These are phyloP conservation scores for Urocyon cinereoargenteus DNA, from an alignment of 2,797 vertebrate genomes.

Conservation along the genomic window DNA sequence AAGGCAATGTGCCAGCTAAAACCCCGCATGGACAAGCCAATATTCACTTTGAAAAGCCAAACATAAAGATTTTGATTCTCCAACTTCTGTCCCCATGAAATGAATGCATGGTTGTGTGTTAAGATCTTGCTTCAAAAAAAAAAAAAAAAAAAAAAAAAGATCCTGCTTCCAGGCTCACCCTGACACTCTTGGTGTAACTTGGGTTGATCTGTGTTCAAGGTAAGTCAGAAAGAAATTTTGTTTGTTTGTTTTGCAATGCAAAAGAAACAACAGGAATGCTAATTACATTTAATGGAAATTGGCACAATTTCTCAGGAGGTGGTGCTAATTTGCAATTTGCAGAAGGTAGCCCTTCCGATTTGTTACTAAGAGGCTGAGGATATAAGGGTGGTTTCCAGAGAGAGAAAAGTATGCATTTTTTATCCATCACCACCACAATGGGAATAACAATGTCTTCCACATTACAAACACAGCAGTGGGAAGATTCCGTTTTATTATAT, in stretches of 20 bases:
- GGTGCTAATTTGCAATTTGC: slow-evolving; percentile 66
- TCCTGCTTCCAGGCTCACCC: background rate
- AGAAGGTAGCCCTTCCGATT: slow-evolving; percentile 76
- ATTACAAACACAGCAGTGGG: slow-evolving; percentile 56
- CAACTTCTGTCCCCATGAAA: background rate
- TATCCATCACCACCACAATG: background rate
- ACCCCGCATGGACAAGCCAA: background rate
- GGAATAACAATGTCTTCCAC: slow-evolving; percentile 55
- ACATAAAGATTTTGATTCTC: background rate
- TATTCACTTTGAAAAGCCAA: background rate
- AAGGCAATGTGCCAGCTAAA: background rate
- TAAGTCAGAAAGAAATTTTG: background rate
- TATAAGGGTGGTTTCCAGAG: slow-evolving; percentile 59
- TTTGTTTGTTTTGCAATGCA: background rate
- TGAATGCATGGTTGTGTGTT: background rate
- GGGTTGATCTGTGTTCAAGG: background rate
- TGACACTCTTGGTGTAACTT: background rate
- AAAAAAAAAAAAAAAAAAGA: background rate
- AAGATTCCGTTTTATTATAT: slow-evolving; percentile 49
- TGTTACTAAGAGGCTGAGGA: slow-evolving; percentile 74
- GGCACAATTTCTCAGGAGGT: slow-evolving; percentile 75
- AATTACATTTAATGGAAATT: slow-evolving; percentile 80
- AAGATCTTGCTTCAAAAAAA: background rate
- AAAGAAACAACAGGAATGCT: slow-evolving; percentile 66
- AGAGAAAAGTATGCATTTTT: slow-evolving; percentile 57